phyloP scores from a whole-genome alignment of 1,140 invertebrate species.

The Drosophila sulfurigaster region DNA sequence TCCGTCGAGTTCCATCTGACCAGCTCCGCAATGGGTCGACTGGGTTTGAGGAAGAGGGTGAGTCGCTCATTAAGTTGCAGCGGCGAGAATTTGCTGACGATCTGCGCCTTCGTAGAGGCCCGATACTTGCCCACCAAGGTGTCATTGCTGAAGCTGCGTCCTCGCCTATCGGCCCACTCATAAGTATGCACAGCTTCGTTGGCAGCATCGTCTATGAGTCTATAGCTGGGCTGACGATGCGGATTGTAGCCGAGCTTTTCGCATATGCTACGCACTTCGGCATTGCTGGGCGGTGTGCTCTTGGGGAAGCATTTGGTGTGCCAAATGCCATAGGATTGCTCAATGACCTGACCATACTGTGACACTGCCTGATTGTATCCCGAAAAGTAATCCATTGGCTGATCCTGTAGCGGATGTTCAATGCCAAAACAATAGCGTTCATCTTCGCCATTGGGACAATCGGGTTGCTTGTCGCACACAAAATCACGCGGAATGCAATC shows the following conservation, averaged over 20 bases:
- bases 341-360: constrained; percentile 86
- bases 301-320: constrained; percentile 87
- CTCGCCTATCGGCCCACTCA: constrained; percentile 61
- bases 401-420: constrained; percentile 68
- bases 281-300: constrained; percentile 66
- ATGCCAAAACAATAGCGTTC: constrained; percentile 87
- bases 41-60: constrained; percentile 80
- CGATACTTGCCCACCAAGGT: constrained; percentile 67
- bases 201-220: constrained; percentile 72
- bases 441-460: constrained; percentile 90
- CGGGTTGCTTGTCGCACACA: constrained; percentile 89
- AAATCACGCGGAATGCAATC: constrained; percentile 89
- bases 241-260: constrained; percentile 83
- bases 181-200: constrained; percentile 67
- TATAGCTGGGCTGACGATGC: constrained; percentile 69
- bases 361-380: constrained; percentile 45
- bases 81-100: constrained; percentile 81
- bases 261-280: constrained; percentile 85
- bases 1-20: constrained; percentile 77
- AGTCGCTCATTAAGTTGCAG: constrained; percentile 72
- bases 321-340: constrained; percentile 87
- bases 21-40: constrained; percentile 76
- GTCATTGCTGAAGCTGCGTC: constrained; percentile 67
- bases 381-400: constrained; percentile 56
- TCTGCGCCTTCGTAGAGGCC: constrained; percentile 70